Evolutionary conservation across 2,888 invertebrate genomes (phyloP).

Genomic region (Cylloceria caligata): DNA sequence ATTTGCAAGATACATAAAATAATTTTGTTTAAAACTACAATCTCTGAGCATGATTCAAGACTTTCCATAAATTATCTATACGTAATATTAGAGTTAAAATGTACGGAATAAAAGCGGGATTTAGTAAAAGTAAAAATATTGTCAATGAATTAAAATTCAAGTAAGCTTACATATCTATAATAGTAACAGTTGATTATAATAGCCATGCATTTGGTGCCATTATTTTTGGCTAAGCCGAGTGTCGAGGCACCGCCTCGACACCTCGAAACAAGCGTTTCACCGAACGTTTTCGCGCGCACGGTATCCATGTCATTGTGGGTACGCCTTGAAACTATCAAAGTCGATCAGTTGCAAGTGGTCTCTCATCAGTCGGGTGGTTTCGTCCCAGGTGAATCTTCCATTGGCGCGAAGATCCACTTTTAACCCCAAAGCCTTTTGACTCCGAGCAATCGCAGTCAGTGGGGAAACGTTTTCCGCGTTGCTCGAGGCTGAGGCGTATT

Average conservation of each 20-base stretch:
- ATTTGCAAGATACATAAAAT: conserved; percentile 12
- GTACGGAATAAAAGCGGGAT: background rate
- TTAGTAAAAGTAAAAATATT: background rate
- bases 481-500: conserved; percentile 4
- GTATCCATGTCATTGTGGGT: conserved; percentile 4
- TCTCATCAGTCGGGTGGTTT: conserved; percentile 41
- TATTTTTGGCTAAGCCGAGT: background rate
- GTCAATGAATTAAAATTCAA: background rate
- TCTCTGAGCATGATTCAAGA: conserved; percentile 7
- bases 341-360: conserved; percentile 45
- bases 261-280: background rate
- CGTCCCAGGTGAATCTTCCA: conserved; percentile 33
- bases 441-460: background rate
- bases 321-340: conserved; percentile 47
- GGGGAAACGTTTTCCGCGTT: conserved; percentile 43
- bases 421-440: background rate
- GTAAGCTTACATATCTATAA: background rate
- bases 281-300: background rate
- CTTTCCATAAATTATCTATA: background rate
- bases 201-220: background rate
- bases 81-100: background rate
- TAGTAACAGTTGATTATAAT: background rate
- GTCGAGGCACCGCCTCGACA: background rate
- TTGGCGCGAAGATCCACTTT: background rate
- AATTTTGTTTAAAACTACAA: conserved; percentile 15